phyloP scores from a whole-genome alignment of 2,797 vertebrate species.

The Mormyrops attenuatus region DNA sequence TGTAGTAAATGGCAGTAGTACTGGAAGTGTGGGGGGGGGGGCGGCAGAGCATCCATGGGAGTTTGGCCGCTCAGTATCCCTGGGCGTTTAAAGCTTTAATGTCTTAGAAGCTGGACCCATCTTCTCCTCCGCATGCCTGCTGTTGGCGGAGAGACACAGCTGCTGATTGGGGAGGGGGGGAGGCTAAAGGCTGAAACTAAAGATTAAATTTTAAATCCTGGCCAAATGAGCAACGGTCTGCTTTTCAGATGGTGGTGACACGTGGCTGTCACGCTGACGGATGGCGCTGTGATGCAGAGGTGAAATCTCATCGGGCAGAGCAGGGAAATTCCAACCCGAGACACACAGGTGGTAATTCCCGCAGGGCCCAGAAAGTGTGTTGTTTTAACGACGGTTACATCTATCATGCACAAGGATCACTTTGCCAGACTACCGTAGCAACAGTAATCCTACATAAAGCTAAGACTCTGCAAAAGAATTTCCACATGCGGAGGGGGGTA shows the following conservation, averaged over 20 bases:
- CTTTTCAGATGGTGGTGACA: slow-evolving; percentile 37
- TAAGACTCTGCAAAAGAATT: background rate
- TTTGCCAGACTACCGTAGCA: background rate
- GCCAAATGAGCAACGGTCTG: background rate
- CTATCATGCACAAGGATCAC: background rate
- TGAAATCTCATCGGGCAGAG: slow-evolving; percentile 44
- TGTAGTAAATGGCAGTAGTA: background rate
- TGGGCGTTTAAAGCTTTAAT: background rate
- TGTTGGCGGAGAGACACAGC: background rate
- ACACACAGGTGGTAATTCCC: background rate
- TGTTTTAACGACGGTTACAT: background rate
- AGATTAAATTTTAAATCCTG: slow-evolving; percentile 17
- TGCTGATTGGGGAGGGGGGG: slow-evolving; percentile 29
- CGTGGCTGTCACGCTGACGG: slow-evolving; percentile 33
- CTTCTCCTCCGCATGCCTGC: background rate
- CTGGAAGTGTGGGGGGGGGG: background rate
- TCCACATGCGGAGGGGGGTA: background rate
- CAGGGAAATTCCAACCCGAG: slow-evolving; percentile 22
- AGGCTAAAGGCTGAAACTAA: slow-evolving; percentile 19
- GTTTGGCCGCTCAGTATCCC: background rate
- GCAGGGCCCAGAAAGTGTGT: background rate
- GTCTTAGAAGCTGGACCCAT: background rate
- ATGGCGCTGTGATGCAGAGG: slow-evolving; percentile 34
- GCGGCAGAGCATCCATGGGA: background rate
- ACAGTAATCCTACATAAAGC: background rate